phyloP scores from a whole-genome alignment of 2,797 vertebrate species.

The Phrynocephalus vlangalii region DNA sequence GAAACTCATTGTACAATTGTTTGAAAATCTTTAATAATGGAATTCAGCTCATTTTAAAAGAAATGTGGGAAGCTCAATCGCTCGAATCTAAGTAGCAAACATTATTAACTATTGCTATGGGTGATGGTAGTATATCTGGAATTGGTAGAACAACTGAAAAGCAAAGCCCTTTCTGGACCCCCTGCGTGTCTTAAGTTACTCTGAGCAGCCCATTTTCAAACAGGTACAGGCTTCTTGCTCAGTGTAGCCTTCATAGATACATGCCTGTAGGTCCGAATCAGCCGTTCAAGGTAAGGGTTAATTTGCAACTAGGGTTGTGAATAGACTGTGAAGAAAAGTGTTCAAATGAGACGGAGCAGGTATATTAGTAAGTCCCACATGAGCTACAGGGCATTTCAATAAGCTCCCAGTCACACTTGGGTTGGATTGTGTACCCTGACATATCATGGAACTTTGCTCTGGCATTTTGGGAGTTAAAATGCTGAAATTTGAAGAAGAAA shows the following conservation, averaged over 20 bases:
- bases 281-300: background rate
- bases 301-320: background rate
- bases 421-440: too few relatives aligned
- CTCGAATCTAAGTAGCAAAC: constrained; percentile 46
- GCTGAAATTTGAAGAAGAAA: too few relatives aligned
- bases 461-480: too few relatives aligned
- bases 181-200: background rate
- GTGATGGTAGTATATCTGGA: background rate
- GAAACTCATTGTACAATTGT: constrained; percentile 6
- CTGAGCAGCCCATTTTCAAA: background rate
- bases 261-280: background rate
- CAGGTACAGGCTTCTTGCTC: background rate
- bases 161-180: background rate
- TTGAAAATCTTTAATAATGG: constrained; percentile 32
- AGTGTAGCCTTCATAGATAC: background rate
- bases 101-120: background rate
- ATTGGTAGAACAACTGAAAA: background rate
- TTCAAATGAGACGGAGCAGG: too few relatives aligned
- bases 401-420: too few relatives aligned
- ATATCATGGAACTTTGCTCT: too few relatives aligned
- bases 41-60: constrained; percentile 21
- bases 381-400: too few relatives aligned
- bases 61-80: constrained; percentile 29
- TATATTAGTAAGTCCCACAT: too few relatives aligned
- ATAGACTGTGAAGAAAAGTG: too few relatives aligned